phyloP scores from a whole-genome alignment of 2,797 vertebrate species.

The Chiroxiphia lanceolata region DNA sequence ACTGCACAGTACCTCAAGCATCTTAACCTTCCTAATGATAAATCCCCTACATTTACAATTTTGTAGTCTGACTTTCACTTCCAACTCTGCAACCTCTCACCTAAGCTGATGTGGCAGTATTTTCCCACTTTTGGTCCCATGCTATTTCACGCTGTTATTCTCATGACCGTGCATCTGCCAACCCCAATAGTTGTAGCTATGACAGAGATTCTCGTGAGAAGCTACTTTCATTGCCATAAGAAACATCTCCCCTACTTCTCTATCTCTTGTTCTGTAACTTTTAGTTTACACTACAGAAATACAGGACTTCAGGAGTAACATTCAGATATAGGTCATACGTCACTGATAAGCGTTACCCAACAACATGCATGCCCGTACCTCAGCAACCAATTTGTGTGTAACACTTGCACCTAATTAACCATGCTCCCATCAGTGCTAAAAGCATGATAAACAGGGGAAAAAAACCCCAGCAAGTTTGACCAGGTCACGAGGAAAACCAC shows the following conservation, averaged over 20 bases:
- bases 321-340: neutral
- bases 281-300: neutral
- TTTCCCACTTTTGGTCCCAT: neutral
- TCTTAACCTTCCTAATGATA: neutral
- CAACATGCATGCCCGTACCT: neutral
- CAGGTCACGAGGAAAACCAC: neutral
- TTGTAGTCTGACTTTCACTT: neutral
- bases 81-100: neutral
- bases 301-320: neutral
- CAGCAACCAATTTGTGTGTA: neutral
- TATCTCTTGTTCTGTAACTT: neutral
- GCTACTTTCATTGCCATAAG: neutral
- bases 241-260: neutral
- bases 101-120: neutral
- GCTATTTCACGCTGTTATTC: neutral
- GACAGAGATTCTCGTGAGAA: neutral
- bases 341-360: neutral
- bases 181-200: neutral
- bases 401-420: neutral
- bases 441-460: neutral
- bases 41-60: neutral
- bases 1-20: neutral
- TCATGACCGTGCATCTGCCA: neutral
- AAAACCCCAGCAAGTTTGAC: accelerated
- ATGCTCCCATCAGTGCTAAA: neutral